phyloP scores from a whole-genome alignment of 2,113 vertebrate genomes.

The Grammomys surdaster region DNA sequence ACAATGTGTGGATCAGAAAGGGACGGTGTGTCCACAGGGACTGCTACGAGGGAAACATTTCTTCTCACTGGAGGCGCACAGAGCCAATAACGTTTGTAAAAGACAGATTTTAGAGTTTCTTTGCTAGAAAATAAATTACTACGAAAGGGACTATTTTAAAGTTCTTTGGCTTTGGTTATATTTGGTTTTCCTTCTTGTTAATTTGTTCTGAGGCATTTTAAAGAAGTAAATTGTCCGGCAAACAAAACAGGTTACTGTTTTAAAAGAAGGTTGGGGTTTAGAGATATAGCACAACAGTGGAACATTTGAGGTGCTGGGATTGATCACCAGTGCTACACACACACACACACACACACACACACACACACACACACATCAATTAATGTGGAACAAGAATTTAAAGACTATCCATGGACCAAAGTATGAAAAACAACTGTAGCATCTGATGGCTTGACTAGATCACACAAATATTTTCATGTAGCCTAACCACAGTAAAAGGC shows the following conservation, averaged over 20 bases:
- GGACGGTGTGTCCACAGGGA: background rate
- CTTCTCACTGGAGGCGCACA: conserved; percentile 13
- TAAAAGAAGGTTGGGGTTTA: conserved; percentile 6
- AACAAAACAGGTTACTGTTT: conserved; percentile 36
- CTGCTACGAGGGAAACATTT: conserved; percentile 39
- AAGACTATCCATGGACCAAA: conserved; percentile 35
- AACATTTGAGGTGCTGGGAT: background rate
- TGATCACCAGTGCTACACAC: background rate
- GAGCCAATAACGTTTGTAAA: conserved; percentile 21
- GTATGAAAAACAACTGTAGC: background rate
- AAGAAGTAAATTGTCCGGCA: background rate
- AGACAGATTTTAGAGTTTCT: conserved; percentile 52
- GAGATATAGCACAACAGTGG: background rate
- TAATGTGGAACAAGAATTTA: conserved; percentile 34
- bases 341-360: background rate
- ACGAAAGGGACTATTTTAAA: background rate
- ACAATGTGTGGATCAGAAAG: conserved; percentile 55
- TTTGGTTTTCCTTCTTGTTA: background rate
- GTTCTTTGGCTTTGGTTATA: background rate
- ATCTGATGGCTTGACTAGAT: conserved; percentile 37
- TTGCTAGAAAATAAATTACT: conserved; percentile 10
- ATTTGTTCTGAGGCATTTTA: conserved; percentile 10
- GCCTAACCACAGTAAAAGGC: conserved; percentile 40
- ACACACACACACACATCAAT: background rate
- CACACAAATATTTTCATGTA: background rate